phyloP scores from a whole-genome alignment of 2,888 invertebrate genomes.

The Ceriagrion tenellum region DNA sequence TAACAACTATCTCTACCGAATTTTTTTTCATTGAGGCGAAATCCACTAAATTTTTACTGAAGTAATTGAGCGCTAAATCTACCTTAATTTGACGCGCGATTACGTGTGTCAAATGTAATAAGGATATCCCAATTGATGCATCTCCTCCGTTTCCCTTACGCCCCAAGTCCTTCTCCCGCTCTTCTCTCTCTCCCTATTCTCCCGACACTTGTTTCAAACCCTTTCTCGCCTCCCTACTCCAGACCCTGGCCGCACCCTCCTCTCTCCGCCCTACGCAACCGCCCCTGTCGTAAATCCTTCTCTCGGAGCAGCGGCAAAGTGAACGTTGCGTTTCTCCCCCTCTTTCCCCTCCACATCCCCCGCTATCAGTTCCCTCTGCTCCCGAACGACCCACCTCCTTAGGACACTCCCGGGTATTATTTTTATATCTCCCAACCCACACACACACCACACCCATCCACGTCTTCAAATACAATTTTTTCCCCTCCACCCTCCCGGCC shows the following conservation, averaged over 20 bases:
- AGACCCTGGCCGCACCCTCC: neutral
- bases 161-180: neutral
- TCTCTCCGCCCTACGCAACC: neutral
- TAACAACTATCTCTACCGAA: no score
- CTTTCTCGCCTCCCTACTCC: neutral
- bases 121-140: no score
- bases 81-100: no score
- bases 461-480: constrained; percentile 2
- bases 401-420: constrained; percentile 19
- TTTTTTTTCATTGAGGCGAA: no score
- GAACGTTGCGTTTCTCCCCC: neutral
- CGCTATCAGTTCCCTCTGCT: neutral
- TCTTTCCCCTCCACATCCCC: neutral
- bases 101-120: no score
- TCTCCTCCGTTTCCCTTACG: neutral
- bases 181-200: neutral
- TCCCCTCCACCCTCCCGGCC: neutral
- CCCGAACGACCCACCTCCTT: neutral
- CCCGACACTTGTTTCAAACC: neutral
- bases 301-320: constrained; percentile 3
- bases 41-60: no score
- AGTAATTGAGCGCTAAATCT: no score
- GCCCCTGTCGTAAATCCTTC: constrained; percentile 41
- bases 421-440: constrained; percentile 15
- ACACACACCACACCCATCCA: no score